Conservation (phyloP, 2,113 vertebrate species). For the Poecile atricapillus region DNA sequence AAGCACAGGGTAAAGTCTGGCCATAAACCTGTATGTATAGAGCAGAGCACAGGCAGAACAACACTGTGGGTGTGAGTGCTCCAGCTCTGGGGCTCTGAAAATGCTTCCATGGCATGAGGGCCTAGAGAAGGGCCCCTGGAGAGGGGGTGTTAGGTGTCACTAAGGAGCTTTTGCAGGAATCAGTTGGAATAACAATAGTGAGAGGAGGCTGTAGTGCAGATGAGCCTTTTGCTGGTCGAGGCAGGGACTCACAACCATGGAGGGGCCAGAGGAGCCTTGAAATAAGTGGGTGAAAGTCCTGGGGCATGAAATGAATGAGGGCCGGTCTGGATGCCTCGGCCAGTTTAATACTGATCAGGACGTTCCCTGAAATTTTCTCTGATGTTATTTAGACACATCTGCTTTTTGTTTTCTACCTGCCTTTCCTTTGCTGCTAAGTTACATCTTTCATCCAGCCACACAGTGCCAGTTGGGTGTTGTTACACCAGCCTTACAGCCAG, state of each 20-base stretch:
- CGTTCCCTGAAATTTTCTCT: background rate
- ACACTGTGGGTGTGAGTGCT: fast-evolving
- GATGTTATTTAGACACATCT: background rate
- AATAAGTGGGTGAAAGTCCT: fast-evolving
- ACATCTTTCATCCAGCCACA: fast-evolving
- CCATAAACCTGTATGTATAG: fast-evolving
- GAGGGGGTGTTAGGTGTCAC: fast-evolving
- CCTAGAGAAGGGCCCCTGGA: background rate
- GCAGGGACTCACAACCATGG: fast-evolving
- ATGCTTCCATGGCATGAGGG: fast-evolving
- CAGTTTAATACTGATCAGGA: background rate
- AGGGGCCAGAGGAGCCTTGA: background rate
- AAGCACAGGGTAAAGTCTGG: background rate
- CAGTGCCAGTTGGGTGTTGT: fast-evolving
- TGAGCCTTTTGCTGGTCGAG: background rate
- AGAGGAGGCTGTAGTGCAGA: background rate
- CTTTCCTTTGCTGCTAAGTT: background rate
- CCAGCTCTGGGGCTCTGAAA: background rate
- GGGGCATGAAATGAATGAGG: fast-evolving
- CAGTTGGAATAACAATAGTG: fast-evolving
- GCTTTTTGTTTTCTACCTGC: background rate
- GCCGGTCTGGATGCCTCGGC: background rate
- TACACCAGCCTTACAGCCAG: background rate
- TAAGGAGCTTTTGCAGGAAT: background rate
- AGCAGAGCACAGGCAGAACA: background rate